Percentiles rank a stretch among this genome's conserved stretches.
Conservation (phyloP, 2,888 invertebrate species). For the Drosophila basisetae region DNA sequence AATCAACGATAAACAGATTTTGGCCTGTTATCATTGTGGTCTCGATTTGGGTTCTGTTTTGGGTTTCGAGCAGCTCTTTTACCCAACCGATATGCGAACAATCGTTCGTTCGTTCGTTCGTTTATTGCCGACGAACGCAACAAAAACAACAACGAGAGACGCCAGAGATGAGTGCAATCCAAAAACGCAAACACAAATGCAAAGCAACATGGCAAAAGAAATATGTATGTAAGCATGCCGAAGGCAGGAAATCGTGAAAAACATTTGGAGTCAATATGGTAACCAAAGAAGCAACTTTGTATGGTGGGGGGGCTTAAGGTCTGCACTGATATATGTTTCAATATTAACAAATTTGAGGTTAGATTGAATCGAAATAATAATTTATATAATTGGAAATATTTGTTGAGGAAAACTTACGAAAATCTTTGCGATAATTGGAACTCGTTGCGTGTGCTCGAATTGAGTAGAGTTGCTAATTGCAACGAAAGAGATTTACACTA, state of each 20-base stretch:
- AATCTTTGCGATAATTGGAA: neutral
- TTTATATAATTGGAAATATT: slow-evolving; percentile 33
- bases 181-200: slow-evolving; percentile 21
- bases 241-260: slow-evolving; percentile 33
- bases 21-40: slow-evolving; percentile 3
- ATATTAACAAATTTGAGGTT: slow-evolving; percentile 56
- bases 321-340: neutral
- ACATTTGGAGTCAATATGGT: slow-evolving; percentile 9
- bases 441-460: neutral
- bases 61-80: slow-evolving; percentile 58
- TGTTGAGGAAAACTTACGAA: slow-evolving; percentile 27
- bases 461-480: slow-evolving; percentile 1
- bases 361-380: slow-evolving; percentile 24
- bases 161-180: slow-evolving; percentile 47
- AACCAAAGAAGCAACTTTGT: slow-evolving; percentile 4
- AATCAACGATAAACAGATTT: slow-evolving; percentile 21
- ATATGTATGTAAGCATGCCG: slow-evolving; percentile 29
- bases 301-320: neutral
- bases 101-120: slow-evolving; percentile 25
- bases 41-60: slow-evolving; percentile 37
- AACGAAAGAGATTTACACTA: slow-evolving; percentile 16
- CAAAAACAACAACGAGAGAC: slow-evolving; percentile 27
- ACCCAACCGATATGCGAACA: slow-evolving; percentile 41
- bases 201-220: slow-evolving; percentile 38
- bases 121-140: slow-evolving; percentile 25